Evolutionary conservation across 2,888 invertebrate species (phyloP), one percentile per base, ranked within the genome.

Genomic region (Mythimna pallens): DNA sequence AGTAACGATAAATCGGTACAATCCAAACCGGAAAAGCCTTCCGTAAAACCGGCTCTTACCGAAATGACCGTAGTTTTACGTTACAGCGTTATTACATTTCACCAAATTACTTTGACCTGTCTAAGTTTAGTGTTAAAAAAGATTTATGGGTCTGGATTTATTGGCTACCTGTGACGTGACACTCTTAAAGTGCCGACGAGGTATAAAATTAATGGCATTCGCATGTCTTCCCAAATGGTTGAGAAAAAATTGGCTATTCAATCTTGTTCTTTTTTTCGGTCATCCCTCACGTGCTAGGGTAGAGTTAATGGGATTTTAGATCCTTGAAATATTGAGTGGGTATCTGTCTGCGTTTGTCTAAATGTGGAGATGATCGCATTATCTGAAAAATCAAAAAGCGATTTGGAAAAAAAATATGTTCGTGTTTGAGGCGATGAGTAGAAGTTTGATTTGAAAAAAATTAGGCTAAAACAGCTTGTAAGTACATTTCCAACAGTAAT

Each of bases 141-240:
- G 84, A 86, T 71, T 83, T 83, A 85, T 83, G 70, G 85, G 57
- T 87, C 86, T 78, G 77, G 76, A 78, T 86, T 76, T 73, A 84
- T 78, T 88, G 86, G 88, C 69, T 82, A 79, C 76, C 72, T 79
- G 84, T 84, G 80, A 81, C 82, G 81, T 85, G 81, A 78, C 73
- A 73, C 70, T 63, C 75, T 75, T 74, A 78, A 68, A 79, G 67
- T 76, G 83, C 83, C 83, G 86, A 89, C 84, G 89, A 87, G 88
- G 90, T 90, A 92, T 92, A 92, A 93, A 93, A 91, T 89, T 91
- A 93, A 93, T 92, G 90, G 92, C 83, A 82, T 92, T 92, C 90
- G 86, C 91, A 87, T 92, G 92, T 93, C 91, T 89, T 88, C 79
- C 43, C 79, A 86, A 92, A 90, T 89, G 88, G 90, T 81, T 87